Evolutionary conservation across 1,140 invertebrate genomes (phyloP), one percentile per base, ranked within the genome.

Genomic region (Tetramorium parvispinum): DNA sequence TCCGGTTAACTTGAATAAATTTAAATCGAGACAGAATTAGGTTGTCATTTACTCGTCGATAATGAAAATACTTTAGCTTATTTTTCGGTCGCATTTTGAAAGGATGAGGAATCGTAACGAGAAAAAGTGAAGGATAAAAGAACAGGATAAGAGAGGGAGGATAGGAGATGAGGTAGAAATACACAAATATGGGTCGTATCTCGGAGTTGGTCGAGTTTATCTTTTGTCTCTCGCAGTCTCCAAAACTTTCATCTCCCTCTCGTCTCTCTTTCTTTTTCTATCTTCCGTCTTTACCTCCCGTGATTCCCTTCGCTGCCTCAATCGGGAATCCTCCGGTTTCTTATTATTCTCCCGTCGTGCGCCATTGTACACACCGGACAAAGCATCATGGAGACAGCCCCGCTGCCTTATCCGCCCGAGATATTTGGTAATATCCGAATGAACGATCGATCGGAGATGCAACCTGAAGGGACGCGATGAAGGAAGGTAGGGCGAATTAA

Each of bases 171-270:
- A 66, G 78, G 79, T 88, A 89, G 90, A 88, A 94, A 93, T 94
- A 94, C 93, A 94, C 92, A 94, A 94, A 94, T 93, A 91, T 93
- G 92, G 89, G 91, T 92, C 91, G 91, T 90, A 94, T 93, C 92
- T 91, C 83, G 57, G 82, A 88, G 85, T 88, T 59, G 85, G 78
- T 85, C 89, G 87, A 88, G 91, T 92, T 93, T 93, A 93, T 91
- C 91, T 93, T 94, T 93, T 94, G 94, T 94, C 92, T 94, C 83
- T 57, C 61, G 82, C 71, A 59, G 37, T 51, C n/a, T 49, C 37
- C 18, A 49, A 66, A 51, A 24, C 11, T 37, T 32, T 24, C 7
- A 59, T 53, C 49, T 10, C 43, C 37, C 40, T 61, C 46, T 24
- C 11, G 7, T 11, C 3, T 40, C 63, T 65, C 18, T 70, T 73